A percentile compares a stretch with the other conserved stretches of the same genome.
Conservation (phyloP, 1,140 invertebrate species). For the Pseudachorutes palmiensis region DNA sequence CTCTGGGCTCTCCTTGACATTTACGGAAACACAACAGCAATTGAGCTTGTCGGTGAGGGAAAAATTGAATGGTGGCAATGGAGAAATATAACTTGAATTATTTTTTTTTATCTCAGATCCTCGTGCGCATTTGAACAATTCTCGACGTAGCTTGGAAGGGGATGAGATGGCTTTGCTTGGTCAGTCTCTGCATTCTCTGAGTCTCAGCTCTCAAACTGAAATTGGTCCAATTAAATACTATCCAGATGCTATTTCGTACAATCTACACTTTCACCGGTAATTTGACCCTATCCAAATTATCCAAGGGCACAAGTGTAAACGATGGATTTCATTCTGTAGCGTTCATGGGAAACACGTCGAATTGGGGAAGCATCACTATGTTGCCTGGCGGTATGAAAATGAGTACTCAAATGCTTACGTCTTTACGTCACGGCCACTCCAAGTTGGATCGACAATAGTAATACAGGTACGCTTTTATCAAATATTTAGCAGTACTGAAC, state of each 20-base stretch:
- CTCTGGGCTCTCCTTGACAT: conserved; percentile 93
- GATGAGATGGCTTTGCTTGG: neutral
- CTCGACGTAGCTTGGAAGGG: neutral
- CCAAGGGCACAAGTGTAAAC: neutral
- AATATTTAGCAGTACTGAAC: neutral
- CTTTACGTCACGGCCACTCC: conserved; percentile 75
- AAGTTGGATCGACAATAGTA: conserved; percentile 75
- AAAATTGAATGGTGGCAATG: neutral
- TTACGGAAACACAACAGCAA: conserved; percentile 89
- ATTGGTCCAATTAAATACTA: neutral
- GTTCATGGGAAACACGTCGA: conserved; percentile 65
- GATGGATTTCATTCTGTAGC: conserved; percentile 1
- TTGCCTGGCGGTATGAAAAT: conserved; percentile 68
- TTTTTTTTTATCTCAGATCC: conserved; percentile 14
- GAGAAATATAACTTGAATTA: neutral
- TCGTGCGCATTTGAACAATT: conserved; percentile 28
- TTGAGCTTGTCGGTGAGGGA: conserved; percentile 65
- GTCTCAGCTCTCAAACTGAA: neutral
- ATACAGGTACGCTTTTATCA: conserved; percentile 47
- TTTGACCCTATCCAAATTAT: neutral
- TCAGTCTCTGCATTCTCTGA: neutral
- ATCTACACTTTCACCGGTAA: neutral
- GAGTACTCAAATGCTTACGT: conserved; percentile 93
- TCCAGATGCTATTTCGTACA: neutral
- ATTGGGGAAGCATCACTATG: conserved; percentile 66